phyloP scores from a whole-genome alignment of 1,140 invertebrate species.

The Drosophila athabasca region DNA sequence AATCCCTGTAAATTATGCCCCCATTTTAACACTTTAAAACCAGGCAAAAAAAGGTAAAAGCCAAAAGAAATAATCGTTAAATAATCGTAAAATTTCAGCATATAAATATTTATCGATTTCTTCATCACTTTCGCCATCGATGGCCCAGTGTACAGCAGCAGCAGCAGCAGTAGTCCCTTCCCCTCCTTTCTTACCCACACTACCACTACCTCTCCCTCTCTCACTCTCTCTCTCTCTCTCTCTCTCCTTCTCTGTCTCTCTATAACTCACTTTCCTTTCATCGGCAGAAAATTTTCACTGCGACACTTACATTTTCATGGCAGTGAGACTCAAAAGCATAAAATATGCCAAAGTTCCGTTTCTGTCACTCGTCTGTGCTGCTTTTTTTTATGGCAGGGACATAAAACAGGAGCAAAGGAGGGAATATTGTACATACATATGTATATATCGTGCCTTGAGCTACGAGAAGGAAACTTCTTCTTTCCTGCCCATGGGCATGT shows the following conservation, averaged over 20 bases:
- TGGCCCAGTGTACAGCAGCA: conserved; percentile 22
- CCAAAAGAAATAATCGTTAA: not conserved
- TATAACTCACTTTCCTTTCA: conserved; percentile 77
- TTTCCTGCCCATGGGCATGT: not conserved
- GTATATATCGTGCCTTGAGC: not conserved
- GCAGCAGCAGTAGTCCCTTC: no score
- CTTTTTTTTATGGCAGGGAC: conserved; percentile 43
- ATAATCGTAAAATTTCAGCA: conserved; percentile 27
- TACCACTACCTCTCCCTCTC: no score
- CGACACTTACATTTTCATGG: conserved; percentile 79
- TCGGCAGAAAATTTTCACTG: conserved; percentile 74
- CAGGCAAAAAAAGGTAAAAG: not conserved
- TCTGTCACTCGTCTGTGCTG: conserved; percentile 8
- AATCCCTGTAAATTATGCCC: conserved; percentile 21
- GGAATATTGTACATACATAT: conserved; percentile 3
- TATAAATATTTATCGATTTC: conserved; percentile 52
- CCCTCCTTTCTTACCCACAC: no score
- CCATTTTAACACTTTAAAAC: conserved; percentile 12
- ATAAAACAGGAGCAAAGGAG: conserved; percentile 49
- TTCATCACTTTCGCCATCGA: conserved; percentile 17
- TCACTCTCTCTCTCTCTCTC: no score
- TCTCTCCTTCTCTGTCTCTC: not conserved
- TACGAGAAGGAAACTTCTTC: not conserved
- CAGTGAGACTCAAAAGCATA: conserved; percentile 52
- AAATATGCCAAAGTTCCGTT: conserved; percentile 68